These are phyloP conservation scores for Biston stratarius DNA, from an alignment of 2,888 invertebrate species.

Conservation along the genomic window DNA sequence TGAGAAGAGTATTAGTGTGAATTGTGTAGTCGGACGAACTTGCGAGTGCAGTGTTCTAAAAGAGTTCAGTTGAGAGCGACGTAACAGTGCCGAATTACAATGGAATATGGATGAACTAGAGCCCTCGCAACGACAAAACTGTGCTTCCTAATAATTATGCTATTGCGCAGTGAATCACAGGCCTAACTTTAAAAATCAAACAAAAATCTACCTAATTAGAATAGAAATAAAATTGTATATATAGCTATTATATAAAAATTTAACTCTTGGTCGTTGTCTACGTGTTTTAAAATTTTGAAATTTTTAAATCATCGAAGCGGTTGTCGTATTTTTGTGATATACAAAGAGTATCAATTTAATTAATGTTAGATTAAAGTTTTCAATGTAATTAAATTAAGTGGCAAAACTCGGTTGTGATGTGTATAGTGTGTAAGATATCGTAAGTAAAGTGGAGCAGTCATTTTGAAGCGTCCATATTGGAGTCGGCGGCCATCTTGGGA, in stretches of 20 bases:
- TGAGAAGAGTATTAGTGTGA: conserved; percentile 63
- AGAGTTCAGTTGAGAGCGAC: conserved; percentile 78
- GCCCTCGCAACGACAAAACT: conserved; percentile 62
- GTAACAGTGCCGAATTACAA: conserved; percentile 72
- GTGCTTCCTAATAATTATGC: conserved; percentile 73
- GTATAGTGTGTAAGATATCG: conserved; percentile 78
- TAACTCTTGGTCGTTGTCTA: conserved; percentile 71
- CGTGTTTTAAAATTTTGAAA: conserved; percentile 73
- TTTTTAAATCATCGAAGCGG: conserved; percentile 82
- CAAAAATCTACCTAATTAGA: conserved; percentile 41
- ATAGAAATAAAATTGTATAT: conserved; percentile 55
- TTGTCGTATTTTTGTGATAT: conserved; percentile 86
- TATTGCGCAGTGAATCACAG: conserved; percentile 66
- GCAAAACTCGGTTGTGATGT: conserved; percentile 86
- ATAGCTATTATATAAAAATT: conserved; percentile 48
- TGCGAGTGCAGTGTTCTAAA: conserved; percentile 68
- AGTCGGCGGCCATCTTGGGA: conserved; percentile 31
- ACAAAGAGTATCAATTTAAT: conserved; percentile 58
- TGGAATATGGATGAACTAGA: conserved; percentile 84
- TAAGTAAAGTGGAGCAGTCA: conserved; percentile 64
- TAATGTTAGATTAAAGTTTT: conserved; percentile 46
- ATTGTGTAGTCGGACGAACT: conserved; percentile 76
- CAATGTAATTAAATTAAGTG: conserved; percentile 69
- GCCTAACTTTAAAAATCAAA: conserved; percentile 48
- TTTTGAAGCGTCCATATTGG: conserved; percentile 25